Evolutionary conservation across 2,888 invertebrate genomes (phyloP), one percentile per base, ranked within the genome.

Genomic region (Leptinotarsa rubiginosa): DNA sequence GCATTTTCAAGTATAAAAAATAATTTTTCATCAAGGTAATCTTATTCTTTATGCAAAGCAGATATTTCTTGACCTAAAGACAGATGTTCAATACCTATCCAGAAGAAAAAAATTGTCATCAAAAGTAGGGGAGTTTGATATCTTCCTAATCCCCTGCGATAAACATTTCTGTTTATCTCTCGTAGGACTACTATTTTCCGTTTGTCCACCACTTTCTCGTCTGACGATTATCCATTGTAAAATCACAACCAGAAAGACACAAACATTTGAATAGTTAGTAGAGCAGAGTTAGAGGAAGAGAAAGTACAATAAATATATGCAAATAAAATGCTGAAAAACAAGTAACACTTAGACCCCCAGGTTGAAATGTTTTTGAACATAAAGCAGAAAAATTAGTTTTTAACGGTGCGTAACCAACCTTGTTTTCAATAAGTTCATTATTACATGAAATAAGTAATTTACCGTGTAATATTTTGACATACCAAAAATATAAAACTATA

Each of bases 31-130:
- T 31, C 54, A 52, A 25, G n/a, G 25, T 67, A 10, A 67, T 50
- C 49, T 47, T 1, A 65, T 65, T 49, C n/a, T 49, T 67, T 25
- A 67, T n/a, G 12, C 3, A 67, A 66, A 50, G 20, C 22, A 66
- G 22, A 50, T 18, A 50, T 16, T 25, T 15, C 15, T 31, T 50
- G 67, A 3, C 49, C 67, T 67, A 49, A 41, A 56, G 62, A 16
- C 49, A 47, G 65, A 65, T 20, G 49, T 65, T 47, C 13, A 20
- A 65, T 65, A 83, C 83, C 83, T 83, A 83, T 82, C 80, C 56
- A 79, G 76, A 72, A 81, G 81, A 75, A 77, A 77, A 67, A 79
- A 73, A 70, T 76, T 80, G 70, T 81, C 83, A 71, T 81, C 80
- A 31, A 79, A 68, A 68, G 73, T 73, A 25, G 78, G 78, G 56